Evolutionary conservation across 2,888 invertebrate genomes (phyloP).

Genomic region (Melinopterus prodromus): DNA sequence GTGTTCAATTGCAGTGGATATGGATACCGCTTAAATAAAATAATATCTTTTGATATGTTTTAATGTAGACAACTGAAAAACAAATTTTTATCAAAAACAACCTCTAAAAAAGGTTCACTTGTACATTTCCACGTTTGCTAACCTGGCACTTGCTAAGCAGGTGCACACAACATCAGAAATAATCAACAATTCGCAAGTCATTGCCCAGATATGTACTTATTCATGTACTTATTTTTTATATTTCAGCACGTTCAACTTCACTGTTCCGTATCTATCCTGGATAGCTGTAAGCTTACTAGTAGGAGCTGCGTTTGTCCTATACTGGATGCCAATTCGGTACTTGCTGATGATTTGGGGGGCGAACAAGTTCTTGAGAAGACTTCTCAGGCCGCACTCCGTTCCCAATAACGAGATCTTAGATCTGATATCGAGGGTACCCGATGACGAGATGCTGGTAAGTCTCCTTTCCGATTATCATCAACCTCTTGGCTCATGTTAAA

Average conservation of each 20-base stretch:
- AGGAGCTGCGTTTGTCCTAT: slow-evolving; percentile 80
- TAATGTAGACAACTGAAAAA: too few species aligned
- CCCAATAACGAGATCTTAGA: slow-evolving; percentile 98
- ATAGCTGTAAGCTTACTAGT: slow-evolving; percentile 84
- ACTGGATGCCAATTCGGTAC: slow-evolving; percentile 88
- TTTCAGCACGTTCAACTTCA: slow-evolving; percentile 94
- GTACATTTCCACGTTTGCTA: too few species aligned
- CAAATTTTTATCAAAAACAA: too few species aligned
- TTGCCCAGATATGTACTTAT: slow-evolving; percentile 8
- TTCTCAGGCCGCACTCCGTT: slow-evolving; percentile 91
- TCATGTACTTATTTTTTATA: slow-evolving; percentile 42
- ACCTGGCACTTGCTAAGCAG: too few species aligned
- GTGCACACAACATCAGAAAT: too few species aligned
- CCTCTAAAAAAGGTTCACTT: too few species aligned
- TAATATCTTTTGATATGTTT: too few species aligned
- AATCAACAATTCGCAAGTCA: too few species aligned
- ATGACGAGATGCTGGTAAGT: slow-evolving; percentile 90
- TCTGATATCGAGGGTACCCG: slow-evolving; percentile 92
- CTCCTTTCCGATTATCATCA: background rate
- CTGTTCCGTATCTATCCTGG: slow-evolving; percentile 94
- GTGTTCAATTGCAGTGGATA: too few species aligned
- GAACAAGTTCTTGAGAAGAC: slow-evolving; percentile 94
- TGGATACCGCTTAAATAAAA: too few species aligned
- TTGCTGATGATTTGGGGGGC: slow-evolving; percentile 91
- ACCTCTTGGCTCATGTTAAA: slow-evolving; percentile 12